Base-by-base conservation (phyloP, 2,113 vertebrate genomes). In the Rattus rattus region DNA sequence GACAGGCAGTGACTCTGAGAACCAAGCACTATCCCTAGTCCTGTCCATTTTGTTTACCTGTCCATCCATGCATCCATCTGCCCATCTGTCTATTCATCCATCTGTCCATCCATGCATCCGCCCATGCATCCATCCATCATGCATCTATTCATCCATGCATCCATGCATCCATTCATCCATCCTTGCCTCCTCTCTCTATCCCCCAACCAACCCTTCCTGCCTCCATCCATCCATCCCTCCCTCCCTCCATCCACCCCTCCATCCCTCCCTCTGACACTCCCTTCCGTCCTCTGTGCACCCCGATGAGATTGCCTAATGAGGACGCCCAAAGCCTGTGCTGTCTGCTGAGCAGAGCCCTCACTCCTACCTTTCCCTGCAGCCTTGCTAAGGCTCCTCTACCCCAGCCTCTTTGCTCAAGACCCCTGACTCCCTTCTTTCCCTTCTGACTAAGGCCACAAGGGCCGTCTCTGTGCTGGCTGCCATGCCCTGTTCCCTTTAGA, bases 381-480 rank as follows among this genome's bases (percentile, higher is more conserved):
- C 59, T 92, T 72, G 56, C 84, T 89, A 5, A 80, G 65, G 61
- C 85, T 72, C 59, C 65, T 81, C 11, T 33, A 20, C 77, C 69
- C 30, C n/a, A 33, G 17, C 12, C 90, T 33, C 61, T 93, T 65
- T n/a, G 72, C 94, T 75, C 36, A 33, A 33, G 93, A 75, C 72
- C 39, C 39, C 26, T 96, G 94, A 93, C 93, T 89, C 61, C 69
- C 54, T 28, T 61, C 54, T 79, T 80, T 88, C 81, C 28, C 36
- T 73, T 95, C 81, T 96, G 93, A 96, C 93, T 94, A 89, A 95
- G 91, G 17, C 67, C 91, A 94, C 96, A 96, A 88, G 63, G 86
- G 61, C 56, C 65, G 24, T 13, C 33, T 72, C 52, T n/a, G 0
- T 52, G 39, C 91, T 79, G 63, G 93, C 96, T 85, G n/a, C 87